Conservation (phyloP, 1,140 invertebrate genomes). For the Cydia fagiglandana region DNA sequence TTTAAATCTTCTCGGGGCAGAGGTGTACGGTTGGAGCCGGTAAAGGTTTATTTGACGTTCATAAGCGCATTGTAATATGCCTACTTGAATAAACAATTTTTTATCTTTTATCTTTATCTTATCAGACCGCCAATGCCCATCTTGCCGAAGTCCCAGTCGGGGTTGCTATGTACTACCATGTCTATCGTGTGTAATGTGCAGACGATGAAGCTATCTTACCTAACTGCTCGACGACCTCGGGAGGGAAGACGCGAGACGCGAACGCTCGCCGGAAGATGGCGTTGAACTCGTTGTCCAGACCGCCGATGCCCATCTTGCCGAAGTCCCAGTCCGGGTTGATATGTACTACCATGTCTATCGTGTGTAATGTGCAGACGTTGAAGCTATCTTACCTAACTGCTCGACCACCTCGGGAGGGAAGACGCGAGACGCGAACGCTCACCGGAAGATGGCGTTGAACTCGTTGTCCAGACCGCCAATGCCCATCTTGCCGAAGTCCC, state of each 20-base stretch:
- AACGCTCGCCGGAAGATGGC: conserved; percentile 98
- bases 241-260: conserved; percentile 98
- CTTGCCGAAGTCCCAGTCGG: conserved; percentile 99
- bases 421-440: conserved; percentile 98
- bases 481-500: conserved; percentile 99
- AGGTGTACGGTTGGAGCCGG: no score
- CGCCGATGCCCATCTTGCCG: no score
- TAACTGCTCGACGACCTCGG: conserved; percentile 97
- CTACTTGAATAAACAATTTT: no score
- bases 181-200: no score
- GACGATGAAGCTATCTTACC: conserved; percentile 78
- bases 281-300: conserved; percentile 99
- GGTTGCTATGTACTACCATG: conserved; percentile 85
- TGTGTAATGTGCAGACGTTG: no score
- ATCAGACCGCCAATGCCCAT: conserved; percentile 99
- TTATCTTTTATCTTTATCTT: no score
- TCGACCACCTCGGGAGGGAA: conserved; percentile 98
- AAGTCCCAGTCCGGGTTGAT: no score
- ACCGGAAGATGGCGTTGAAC: conserved; percentile 97
- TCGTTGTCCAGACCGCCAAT: conserved; percentile 99
- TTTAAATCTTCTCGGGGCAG: no score
- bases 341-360: no score
- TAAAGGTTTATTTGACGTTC: no score
- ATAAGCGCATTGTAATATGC: no score
- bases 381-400: conserved; percentile 87